Evolutionary conservation across 2,797 vertebrate genomes (phyloP), one percentile per base, ranked within the genome.

Genomic region (Brachyrhaphis roseni): DNA sequence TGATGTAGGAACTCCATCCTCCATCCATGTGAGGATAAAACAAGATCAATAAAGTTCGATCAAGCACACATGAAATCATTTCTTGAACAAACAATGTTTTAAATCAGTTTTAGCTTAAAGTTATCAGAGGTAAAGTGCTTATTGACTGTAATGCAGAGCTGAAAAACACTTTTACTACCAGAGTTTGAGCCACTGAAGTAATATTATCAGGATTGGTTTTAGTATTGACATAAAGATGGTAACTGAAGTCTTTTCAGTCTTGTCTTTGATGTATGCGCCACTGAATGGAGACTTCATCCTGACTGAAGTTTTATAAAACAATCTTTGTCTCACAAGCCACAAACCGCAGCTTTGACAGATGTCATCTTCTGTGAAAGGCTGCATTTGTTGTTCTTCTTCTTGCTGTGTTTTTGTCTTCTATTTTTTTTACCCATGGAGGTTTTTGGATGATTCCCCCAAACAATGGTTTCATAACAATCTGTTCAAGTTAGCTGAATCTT

Each of bases 11-110:
- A 70, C 20, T n/a, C 10, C 26, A 43, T n/a, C n/a, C n/a, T n/a
- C n/a, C n/a, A n/a, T n/a, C n/a, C n/a, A n/a, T n/a, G 45, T 72
- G 51, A 75, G 53, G 49, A 46, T 74, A 23, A 78, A 15, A 18
- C 12, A 71, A 7, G 20, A 75, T 81, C 1, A 15, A 74, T 77
- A 39, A 79, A 62, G 41, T 68, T 26, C 49, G 45, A 55, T 66
- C 51, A 49, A 78, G 75, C 47, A 68, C 39, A 79, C 1, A 5
- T 66, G 39, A 43, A 70, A 70, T 26, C 20, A 70, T 70, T 20
- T 62, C 28, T 34, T 31, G 13, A 6, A 62, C 23, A 12, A 57
- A 26, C 55, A 59, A 10, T 10, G 18, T 39, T 39, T 20, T 66
- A 23, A 39, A 20, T 66, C 1, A 66, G 34, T n/a, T 68, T 68